Conservation (phyloP, 2,797 vertebrate species). For the Pangasius larnaudii region DNA sequence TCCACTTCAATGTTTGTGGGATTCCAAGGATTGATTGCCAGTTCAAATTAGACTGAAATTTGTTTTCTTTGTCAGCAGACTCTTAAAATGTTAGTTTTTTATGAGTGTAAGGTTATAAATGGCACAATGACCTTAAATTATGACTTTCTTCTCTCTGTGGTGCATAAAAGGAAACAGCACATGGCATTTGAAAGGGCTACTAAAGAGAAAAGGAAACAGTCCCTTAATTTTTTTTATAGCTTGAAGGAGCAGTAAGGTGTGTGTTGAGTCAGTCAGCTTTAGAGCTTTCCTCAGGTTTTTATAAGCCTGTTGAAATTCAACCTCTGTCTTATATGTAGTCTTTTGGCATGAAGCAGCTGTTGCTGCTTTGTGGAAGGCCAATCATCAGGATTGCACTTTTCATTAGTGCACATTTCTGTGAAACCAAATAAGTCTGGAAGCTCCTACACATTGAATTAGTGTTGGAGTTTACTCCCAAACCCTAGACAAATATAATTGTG, state of each 20-base stretch:
- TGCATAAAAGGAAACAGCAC: constrained; percentile 6
- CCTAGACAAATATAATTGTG: background rate
- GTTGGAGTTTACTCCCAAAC: constrained; percentile 8
- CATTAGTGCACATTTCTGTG: background rate
- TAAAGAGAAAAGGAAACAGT: constrained; percentile 12
- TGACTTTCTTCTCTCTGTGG: background rate
- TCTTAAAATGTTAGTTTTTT: background rate
- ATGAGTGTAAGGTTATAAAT: background rate
- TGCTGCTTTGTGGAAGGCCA: background rate
- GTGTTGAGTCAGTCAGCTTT: background rate
- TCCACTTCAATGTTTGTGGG: background rate
- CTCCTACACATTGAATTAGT: constrained; percentile 4
- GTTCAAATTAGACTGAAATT: background rate
- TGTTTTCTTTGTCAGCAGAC: background rate
- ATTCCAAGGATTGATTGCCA: background rate
- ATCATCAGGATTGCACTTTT: background rate
- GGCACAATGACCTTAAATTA: background rate
- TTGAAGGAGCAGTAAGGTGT: background rate
- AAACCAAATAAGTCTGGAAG: constrained; percentile 12
- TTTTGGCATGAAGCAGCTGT: background rate
- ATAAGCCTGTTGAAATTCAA: constrained; percentile 24
- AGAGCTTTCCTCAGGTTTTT: constrained; percentile 16
- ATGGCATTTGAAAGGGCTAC: constrained; percentile 16
- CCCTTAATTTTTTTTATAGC: background rate
- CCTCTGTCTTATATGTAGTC: background rate